A percentile compares a stretch with the other conserved stretches of the same genome.
Evolutionary conservation across 1,140 invertebrate genomes (phyloP).

Genomic region (Thaumatotibia leucotreta): DNA sequence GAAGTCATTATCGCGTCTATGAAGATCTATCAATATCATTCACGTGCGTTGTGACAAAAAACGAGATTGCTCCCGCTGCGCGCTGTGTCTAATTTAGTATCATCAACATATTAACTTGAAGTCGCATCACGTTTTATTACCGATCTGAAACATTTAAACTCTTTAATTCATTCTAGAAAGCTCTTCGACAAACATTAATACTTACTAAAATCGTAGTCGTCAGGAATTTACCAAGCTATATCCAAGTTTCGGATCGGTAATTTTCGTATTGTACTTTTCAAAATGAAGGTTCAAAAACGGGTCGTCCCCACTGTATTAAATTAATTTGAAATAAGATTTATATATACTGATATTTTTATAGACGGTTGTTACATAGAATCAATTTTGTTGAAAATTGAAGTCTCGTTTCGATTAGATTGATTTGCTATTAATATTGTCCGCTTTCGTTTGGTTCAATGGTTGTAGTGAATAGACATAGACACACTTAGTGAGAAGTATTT

Average conservation of each 20-base stretch:
- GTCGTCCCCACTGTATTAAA: slow-evolving; percentile 16
- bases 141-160: not conserved
- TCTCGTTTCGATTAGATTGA: slow-evolving; percentile 12
- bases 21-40: not conserved
- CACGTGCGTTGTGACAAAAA: not conserved
- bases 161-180: not conserved
- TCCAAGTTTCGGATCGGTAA: not conserved
- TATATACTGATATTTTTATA: slow-evolving; percentile 65
- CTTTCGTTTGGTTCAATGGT: slow-evolving; percentile 12
- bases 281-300: not conserved
- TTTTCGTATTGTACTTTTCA: not conserved
- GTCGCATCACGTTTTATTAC: not conserved
- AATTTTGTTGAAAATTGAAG: slow-evolving; percentile 36
- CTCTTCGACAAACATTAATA: not conserved
- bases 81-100: not conserved
- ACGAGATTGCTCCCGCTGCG: not conserved
- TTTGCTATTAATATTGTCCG: slow-evolving; percentile 12
- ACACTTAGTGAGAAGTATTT: slow-evolving; percentile 42
- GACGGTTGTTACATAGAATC: slow-evolving; percentile 47
- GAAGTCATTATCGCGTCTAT: not conserved
- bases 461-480: slow-evolving; percentile 25
- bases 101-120: slow-evolving; percentile 8
- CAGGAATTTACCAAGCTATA: too few species aligned
- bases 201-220: not conserved
- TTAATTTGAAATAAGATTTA: slow-evolving; percentile 69